Evolutionary conservation across 2,797 vertebrate species (phyloP).

Genomic region (Poeciliopsis presidionis): DNA sequence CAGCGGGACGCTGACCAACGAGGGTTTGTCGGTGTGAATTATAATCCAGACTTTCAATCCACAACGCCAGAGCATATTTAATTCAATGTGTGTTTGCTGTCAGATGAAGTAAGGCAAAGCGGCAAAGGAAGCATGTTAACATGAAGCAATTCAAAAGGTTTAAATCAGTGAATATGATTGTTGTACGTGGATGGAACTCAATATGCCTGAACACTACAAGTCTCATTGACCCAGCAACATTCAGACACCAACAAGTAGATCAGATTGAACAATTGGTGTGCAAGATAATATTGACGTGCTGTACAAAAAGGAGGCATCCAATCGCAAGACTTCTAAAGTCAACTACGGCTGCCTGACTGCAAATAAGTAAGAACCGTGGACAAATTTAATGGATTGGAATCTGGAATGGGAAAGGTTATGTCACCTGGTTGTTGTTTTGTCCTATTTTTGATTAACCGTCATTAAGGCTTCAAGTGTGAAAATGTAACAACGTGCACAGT

Average conservation of each 20-base stretch:
- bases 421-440: too few species aligned
- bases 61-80: not conserved
- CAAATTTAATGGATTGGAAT: too few species aligned
- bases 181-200: not conserved
- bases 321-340: not conserved
- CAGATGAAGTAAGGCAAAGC: not conserved
- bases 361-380: too few species aligned
- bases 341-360: too few species aligned
- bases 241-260: not conserved
- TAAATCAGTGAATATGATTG: not conserved
- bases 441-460: too few species aligned
- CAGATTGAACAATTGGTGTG: not conserved
- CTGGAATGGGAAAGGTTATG: too few species aligned
- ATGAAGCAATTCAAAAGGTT: not conserved
- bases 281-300: not conserved
- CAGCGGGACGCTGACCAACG: slow-evolving; percentile 20
- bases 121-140: not conserved
- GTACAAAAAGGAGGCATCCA: not conserved
- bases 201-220: not conserved
- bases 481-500: too few species aligned
- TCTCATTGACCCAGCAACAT: not conserved
- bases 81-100: not conserved
- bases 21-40: slow-evolving; percentile 10
- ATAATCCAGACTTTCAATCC: not conserved
- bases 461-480: too few species aligned